Base-by-base conservation (phyloP, 2,797 vertebrate genomes). In the Babyrousa celebensis region DNA sequence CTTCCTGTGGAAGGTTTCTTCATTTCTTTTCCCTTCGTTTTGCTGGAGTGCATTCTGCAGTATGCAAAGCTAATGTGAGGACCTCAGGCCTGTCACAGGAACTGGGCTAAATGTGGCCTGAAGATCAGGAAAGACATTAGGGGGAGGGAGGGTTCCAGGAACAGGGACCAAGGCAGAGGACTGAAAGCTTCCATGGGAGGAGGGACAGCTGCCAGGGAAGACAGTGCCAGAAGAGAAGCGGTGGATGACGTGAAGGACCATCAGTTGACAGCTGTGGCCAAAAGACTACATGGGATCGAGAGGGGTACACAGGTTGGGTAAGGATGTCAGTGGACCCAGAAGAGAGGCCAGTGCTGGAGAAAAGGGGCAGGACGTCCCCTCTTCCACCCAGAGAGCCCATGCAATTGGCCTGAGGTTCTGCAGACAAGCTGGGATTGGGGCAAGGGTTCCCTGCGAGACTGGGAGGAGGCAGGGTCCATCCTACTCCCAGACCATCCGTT, bases 381-480 rank as follows among this genome's bases (percentile, higher is more conserved):
- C 10, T 40, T 54, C 14, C n/a, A 15, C 36, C 65, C 68, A 11
- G 56, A 70, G n/a, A 60, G 62, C 48, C 40, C 52, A 7, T 16
- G 63, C 27, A 27, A 15, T n/a, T 5, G 62, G 40, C n/a, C 36
- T 48, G 20, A 56, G 58, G 65, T 29, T 43, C 27, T 14, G 9
- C 23, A 23, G 68, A 18, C 40, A 54, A n/a, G 9, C 21, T 43
- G 27, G 43, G 60, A 67, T 48, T 17, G 11, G 5, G 27, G 7
- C 36, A 21, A 2, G 16, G 15, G 27, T 48, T 11, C 62, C 36
- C 36, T 32, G 16, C 9, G 27, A n/a, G 60, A 43, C 25, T 23
- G 4, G 15, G 71, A 18, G 1, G 10, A 11, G 4, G 15, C 62
- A 18, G 1, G 10, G 15, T 0, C 75, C 3, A 21, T 7, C 63